Evolutionary conservation across 92 coral and sea anemone genomes (phyloP), one percentile per base, ranked within the genome.

Genomic region (Montipora capitata): DNA sequence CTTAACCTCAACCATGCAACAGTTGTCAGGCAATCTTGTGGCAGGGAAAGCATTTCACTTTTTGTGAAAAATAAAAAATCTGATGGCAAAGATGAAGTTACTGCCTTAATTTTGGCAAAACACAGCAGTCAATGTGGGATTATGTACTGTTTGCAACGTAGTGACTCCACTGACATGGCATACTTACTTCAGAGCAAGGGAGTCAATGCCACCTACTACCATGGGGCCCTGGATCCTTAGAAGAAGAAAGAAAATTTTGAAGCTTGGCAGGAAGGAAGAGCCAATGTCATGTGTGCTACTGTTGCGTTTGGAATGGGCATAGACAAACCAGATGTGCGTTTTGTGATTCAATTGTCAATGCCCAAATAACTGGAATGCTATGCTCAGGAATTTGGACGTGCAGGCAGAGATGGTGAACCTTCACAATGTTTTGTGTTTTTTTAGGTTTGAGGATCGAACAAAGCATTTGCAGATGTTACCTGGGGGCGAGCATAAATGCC

Each of bases 291-390:
- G 85, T 88, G 92, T 83, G 95, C 92, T 7, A 88, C 95, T 5
- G 79, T 89, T 61, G 95, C 88, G 3, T 92, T 92, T 88, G 93
- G 90, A 2, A 92, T 88, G 95, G 95, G 93, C 4, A 93, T 93
- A 15, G 86, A 93, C 56, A 93, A 89, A 75, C 77, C 81, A n/a
- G 77, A 93, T 89, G 91, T 88, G 10, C 81, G 91, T 9, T 89
- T 93, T 80, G 88, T 93, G 20, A 85, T 93, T 38, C 95, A 89
- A 48, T 65, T 69, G 2, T 80, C 80, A 39, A 68, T 89, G 65
- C 85, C 95, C 38, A 74, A 89, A 75, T 79, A 89, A 3, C 18
- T 93, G 64, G 93, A 93, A 62, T 81, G 77, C 38, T 93, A 89
- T 70, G 74, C 70, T 70, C 95, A 93, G 48, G 95, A 93, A 49